Base-by-base conservation (phyloP, 2,797 vertebrate species). In the Nothura maculosa region DNA sequence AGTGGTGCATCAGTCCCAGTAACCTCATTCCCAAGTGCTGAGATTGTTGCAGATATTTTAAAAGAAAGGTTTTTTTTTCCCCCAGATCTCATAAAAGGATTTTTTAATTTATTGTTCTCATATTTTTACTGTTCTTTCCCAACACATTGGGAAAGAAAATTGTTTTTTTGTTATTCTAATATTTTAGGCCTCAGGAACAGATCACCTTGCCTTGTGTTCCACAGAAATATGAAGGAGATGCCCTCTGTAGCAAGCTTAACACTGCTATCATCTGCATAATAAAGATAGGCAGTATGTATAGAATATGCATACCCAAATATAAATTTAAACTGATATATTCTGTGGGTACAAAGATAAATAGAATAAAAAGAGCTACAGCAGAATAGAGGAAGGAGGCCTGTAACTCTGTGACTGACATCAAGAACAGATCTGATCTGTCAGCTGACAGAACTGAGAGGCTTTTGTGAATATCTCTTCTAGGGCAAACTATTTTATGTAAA, bases 181-280 rank as follows among this genome's bases (percentile, higher is more conserved):
- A 77, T 11, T 38, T 25, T 75, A 81, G 50, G 58, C 64, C 84
- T 95, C 80, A 38, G 94, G 68, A 96, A 94, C 42, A 72, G 75
- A 73, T 90, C 81, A 87, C 36, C 58, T 88, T 90, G 89, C 85
- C 67, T 55, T 45, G 40, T 18, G 27, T 82, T 84, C 38, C 70
- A 85, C 58, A 91, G 80, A 94, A 93, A 91, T 87, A 89, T 85
- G 73, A 93, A 93, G 83, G 58, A 85, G 57, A 86, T 78, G 73
- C 61, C 78, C 81, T 93, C 87, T 89, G 60, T 76, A 94, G 85
- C 81, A 54, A 79, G 76, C 69, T 87, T 91, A 90, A 73, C 73
- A 50, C 32, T 81, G 50, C 36, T 89, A 61, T 89, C 84, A 95
- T 95, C 96, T 96, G 93, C 95, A 94, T 96, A 96, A 94, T 95